Percentiles rank a stretch among this genome's conserved stretches.
phyloP scores from a whole-genome alignment of 2,888 invertebrate species.

The Amaurobius ferox region DNA sequence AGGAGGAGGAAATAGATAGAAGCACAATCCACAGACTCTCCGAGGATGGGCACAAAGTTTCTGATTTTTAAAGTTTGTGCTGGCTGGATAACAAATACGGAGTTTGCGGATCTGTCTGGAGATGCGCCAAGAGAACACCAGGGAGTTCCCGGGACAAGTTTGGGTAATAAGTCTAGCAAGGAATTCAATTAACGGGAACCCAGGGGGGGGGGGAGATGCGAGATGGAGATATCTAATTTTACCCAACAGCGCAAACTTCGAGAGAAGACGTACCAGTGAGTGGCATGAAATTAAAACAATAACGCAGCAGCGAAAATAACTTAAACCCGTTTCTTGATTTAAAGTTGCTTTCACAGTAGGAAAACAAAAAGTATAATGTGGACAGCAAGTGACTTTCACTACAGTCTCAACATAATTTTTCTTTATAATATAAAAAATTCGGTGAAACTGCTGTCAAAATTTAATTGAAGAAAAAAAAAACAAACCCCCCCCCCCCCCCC shows the following conservation, averaged over 20 bases:
- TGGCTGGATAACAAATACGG: not conserved
- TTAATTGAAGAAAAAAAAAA: too few relatives aligned
- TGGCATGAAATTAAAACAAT: too few relatives aligned
- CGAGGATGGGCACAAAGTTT: not conserved
- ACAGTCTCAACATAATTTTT: too few relatives aligned
- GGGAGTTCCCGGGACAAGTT: conserved; percentile 1
- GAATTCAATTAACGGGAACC: conserved; percentile 9
- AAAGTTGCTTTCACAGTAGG: too few relatives aligned
- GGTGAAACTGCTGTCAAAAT: too few relatives aligned
- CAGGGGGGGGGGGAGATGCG: not conserved
- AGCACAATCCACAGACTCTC: not conserved
- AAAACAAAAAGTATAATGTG: too few relatives aligned
- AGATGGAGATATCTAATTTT: not conserved
- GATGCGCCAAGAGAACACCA: not conserved
- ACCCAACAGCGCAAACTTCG: not conserved
- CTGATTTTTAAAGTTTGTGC: not conserved
- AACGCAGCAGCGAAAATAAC: too few relatives aligned
- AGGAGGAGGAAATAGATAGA: too few relatives aligned
- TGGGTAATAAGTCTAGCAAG: not conserved
- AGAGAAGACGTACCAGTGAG: not conserved
- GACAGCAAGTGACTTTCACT: too few relatives aligned
- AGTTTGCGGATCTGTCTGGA: not conserved
- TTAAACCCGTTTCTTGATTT: too few relatives aligned
- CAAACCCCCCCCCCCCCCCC: too few relatives aligned
- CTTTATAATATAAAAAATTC: too few relatives aligned